Base-by-base conservation (phyloP, 2,888 invertebrate genomes). In the Omphaloscelis lunosa region DNA sequence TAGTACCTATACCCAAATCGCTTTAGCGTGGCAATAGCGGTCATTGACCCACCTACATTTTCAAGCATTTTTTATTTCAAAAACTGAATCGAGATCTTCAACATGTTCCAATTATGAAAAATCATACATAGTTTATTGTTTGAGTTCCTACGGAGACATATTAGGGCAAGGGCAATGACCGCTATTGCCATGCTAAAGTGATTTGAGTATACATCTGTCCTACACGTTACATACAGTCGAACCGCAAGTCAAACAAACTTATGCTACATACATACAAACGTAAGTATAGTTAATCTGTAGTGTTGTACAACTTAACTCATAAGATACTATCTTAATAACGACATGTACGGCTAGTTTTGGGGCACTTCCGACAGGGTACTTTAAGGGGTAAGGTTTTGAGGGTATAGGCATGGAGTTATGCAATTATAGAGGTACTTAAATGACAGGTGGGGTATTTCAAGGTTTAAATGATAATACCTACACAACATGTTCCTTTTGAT, bases 221-320 rank as follows among this genome's bases (percentile, higher is more conserved):
- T 66, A 66, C 15, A 27, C 15, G n/a, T n/a, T 68, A 59, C 34
- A 34, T 20, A 59, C 51, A 76, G 62, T 34, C 29, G 61, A 76
- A 72, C 82, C 72, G 45, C 69, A 62, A 65, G n/a, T n/a, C 61
- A 77, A 70, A 70, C 61, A 66, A 72, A 82, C 66, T 34, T 62
- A 67, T 45, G 62, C n/a, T 70, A 39, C 45, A 68, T 11, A 63
- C n/a, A 48, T 34, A 69, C 59, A 56, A 39, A 79, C 56, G 2
- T 29, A 51, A 0, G 4, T 75, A 65, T 15, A 70, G 29, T 29
- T 73, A 70, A 73, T 83, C 83, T 59, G 53, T 67, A 67, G 67
- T 66, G 69, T 78, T 70, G 72, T 83, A 65, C 72, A 83, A 82
- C 83, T 83, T 73, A 71, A 75, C 83, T 83, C 79, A 83, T 83